Percentiles rank a stretch among this genome's conserved stretches.
Conservation (phyloP, 2,888 invertebrate genomes). For the Rhabditophanes sp. region DNA sequence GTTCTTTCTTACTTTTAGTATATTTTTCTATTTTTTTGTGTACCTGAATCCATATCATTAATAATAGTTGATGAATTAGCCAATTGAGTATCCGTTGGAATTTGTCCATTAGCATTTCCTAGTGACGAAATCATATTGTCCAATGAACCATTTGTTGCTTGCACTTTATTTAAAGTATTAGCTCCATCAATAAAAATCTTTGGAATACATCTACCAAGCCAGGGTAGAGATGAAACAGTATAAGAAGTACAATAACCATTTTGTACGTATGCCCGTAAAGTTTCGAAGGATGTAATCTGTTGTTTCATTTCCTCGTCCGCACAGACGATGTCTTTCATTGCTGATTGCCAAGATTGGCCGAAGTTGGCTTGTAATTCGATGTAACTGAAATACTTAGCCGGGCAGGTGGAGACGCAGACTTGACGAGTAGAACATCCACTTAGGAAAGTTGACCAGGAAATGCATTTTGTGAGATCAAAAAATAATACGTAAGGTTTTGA, state of each 20-base stretch:
- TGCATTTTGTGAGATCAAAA: conserved; percentile 38
- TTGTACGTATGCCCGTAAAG: conserved; percentile 19
- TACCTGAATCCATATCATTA: no score
- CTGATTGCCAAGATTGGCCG: conserved; percentile 4
- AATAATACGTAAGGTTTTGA: conserved; percentile 31
- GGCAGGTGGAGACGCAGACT: conserved; percentile 38
- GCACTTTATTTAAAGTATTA: conserved; percentile 6
- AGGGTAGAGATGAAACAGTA: conserved; percentile 17
- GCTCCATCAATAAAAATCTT: conserved; percentile 15
- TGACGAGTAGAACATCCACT: conserved; percentile 39
- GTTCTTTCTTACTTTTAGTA: no score
- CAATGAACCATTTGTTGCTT: conserved; percentile 8
- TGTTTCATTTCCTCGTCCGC: conserved; percentile 21
- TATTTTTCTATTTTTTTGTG: no score
- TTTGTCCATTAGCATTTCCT: conserved; percentile 10
- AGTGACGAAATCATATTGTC: conserved; percentile 7
- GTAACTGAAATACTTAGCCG: conserved; percentile 29
- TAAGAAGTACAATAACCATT: conserved; percentile 25
- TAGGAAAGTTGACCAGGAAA: conserved; percentile 32
- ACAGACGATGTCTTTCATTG: conserved; percentile 19
- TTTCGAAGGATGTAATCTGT: conserved; percentile 17
- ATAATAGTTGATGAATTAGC: conserved; percentile 1
- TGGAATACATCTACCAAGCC: conserved; percentile 37
- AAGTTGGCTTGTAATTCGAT: conserved; percentile 17
- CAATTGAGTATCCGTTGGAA: conserved; percentile 9